These are phyloP conservation scores for Myopa testacea DNA, from an alignment of 2,888 invertebrate genomes.

Conservation along the genomic window DNA sequence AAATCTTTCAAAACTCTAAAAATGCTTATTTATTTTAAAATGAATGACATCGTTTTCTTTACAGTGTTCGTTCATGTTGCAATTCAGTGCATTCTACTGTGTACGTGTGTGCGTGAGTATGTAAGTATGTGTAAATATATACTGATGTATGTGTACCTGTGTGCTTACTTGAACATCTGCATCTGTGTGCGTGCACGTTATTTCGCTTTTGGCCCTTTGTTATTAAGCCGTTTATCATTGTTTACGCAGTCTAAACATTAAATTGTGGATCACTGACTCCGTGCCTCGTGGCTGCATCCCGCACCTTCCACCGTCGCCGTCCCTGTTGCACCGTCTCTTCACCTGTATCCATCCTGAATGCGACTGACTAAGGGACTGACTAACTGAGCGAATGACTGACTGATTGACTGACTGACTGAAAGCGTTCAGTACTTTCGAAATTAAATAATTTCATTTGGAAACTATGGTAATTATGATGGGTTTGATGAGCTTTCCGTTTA, in stretches of 20 bases:
- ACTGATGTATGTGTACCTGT: no score
- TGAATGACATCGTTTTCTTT: no score
- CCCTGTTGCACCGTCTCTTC: background rate
- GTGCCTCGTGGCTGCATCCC: background rate
- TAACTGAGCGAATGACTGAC: background rate
- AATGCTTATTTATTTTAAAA: no score
- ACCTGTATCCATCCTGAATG: no score
- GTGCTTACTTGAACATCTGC: no score
- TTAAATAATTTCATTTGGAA: conserved; percentile 36
- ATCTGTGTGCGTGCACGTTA: conserved; percentile 9
- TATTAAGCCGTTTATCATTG: conserved; percentile 46
- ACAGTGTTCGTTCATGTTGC: no score
- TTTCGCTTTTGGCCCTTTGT: conserved; percentile 22
- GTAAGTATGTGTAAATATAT: no score
- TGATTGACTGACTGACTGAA: background rate
- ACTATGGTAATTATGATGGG: conserved; percentile 24
- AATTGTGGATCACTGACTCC: conserved; percentile 18
- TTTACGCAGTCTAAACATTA: conserved; percentile 43
- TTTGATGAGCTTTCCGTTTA: conserved; percentile 36
- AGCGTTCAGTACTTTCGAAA: conserved; percentile 24
- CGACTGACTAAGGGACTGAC: background rate
- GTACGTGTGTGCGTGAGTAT: no score
- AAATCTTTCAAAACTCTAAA: no score
- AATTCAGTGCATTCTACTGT: no score
- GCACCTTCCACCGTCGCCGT: background rate